Conservation (phyloP, 2,888 invertebrate genomes). For the Tenodera sinensis region DNA sequence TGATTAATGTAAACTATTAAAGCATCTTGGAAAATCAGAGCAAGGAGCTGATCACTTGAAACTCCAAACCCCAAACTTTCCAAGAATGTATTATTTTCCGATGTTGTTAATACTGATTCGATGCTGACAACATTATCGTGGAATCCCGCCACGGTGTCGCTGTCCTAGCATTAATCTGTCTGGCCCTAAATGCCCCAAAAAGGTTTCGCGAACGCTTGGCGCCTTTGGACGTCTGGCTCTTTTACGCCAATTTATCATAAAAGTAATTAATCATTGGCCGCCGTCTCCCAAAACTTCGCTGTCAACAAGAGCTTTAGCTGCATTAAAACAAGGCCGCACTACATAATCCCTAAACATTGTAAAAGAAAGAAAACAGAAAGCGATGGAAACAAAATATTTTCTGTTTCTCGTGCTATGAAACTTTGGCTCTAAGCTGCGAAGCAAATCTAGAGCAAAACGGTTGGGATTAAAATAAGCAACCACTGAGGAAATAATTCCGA, state of each 20-base stretch:
- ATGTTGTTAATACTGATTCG: no score
- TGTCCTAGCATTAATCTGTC: not conserved
- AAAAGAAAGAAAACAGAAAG: not conserved
- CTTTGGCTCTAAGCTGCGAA: no score
- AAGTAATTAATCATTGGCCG: not conserved
- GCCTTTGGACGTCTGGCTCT: not conserved
- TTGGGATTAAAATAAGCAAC: no score
- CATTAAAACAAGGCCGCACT: not conserved
- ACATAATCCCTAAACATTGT: not conserved
- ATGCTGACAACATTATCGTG: not conserved
- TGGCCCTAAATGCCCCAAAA: not conserved
- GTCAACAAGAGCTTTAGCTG: not conserved
- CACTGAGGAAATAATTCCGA: no score
- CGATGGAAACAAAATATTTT: no score
- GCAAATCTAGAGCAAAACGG: no score
- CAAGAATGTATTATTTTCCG: no score
- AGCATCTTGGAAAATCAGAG: no score
- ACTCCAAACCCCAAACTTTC: no score
- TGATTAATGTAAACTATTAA: no score
- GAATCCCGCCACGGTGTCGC: not conserved
- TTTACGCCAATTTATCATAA: not conserved
- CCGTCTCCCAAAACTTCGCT: not conserved
- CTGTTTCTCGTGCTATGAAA: no score
- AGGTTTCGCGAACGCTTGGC: not conserved
- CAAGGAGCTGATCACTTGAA: no score